These are phyloP conservation scores for Sparidentex hasta DNA, from an alignment of 2,797 vertebrate genomes.

Conservation along the genomic window DNA sequence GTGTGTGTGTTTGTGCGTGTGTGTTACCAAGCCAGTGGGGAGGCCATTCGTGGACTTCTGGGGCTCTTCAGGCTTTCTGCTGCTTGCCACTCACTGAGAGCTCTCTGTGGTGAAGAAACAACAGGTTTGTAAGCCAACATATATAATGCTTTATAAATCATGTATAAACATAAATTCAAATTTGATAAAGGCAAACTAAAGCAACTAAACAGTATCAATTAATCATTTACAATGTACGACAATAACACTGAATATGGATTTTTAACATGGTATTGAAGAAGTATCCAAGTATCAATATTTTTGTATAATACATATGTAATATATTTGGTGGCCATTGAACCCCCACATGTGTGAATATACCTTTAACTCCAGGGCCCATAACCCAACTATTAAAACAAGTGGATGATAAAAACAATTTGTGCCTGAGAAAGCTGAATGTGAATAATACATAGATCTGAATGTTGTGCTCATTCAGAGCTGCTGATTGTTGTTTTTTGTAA, in stretches of 20 bases:
- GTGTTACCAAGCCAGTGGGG: conserved; percentile 94
- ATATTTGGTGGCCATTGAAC: no score
- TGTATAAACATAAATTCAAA: no score
- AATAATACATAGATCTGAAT: neutral
- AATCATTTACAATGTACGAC: no score
- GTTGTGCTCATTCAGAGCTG: neutral
- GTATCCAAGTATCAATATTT: no score
- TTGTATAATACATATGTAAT: no score
- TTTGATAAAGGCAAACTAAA: no score
- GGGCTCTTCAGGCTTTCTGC: conserved; percentile 87
- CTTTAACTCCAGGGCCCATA: no score
- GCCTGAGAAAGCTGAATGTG: neutral
- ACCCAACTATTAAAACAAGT: no score
- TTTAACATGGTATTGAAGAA: no score
- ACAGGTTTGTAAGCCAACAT: conserved; percentile 8
- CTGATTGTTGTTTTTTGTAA: neutral
- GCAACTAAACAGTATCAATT: no score
- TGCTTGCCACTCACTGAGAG: conserved; percentile 90
- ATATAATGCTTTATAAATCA: neutral
- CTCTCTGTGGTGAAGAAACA: conserved; percentile 85
- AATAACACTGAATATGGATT: no score
- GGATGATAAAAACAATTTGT: neutral
- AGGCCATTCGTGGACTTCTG: conserved; percentile 89
- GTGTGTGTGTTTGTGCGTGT: conserved; percentile 11
- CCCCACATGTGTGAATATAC: no score